Evolutionary conservation across 2,888 invertebrate genomes (phyloP), one percentile per base, ranked within the genome.

Genomic region (Standfussiana lucernea): DNA sequence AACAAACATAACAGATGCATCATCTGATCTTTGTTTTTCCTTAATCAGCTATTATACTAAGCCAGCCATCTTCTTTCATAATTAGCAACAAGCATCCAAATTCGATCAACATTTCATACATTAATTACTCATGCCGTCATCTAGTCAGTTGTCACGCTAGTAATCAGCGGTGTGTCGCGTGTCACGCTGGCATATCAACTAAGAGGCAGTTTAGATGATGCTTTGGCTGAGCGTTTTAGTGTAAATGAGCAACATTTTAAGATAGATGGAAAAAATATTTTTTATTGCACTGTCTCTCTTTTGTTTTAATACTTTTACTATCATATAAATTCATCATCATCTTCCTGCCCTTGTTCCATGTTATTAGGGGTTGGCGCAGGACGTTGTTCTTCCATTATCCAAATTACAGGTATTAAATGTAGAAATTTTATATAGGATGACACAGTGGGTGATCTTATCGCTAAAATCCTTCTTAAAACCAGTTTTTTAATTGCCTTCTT

Each of bases 161-260:
- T 78, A 86, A 86, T 87, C 84, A 84, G 70, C 79, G 68, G 59
- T 83, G 83, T 80, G 85, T 88, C 77, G 73, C 65, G 35, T 77
- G 89, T 87, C 89, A 87, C 82, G 81, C 56, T 72, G 59, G 64
- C 62, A 64, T 79, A 75, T 84, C 75, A 84, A 81, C 71, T 53
- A 70, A 65, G 77, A 42, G 67, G 66, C 72, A 61, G 65, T 78
- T 77, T 67, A 47, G 28, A 56, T 15, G 61, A 61, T 56, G 47
- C 11, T 71, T 78, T 62, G 15, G 13, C 45, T 67, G 18, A 53
- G 24, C n/a, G 24, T 47, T 24, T 65, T 1, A 24, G 6, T 2
- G 24, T 50, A 24, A 24, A 11, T 50, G 24, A 50, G 24, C 47
- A 24, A 50, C 2, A 50, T 24, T n/a, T 53, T 13, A 15, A 28